Base-by-base conservation (phyloP, 2,113 vertebrate species). In the Aegypius monachus region DNA sequence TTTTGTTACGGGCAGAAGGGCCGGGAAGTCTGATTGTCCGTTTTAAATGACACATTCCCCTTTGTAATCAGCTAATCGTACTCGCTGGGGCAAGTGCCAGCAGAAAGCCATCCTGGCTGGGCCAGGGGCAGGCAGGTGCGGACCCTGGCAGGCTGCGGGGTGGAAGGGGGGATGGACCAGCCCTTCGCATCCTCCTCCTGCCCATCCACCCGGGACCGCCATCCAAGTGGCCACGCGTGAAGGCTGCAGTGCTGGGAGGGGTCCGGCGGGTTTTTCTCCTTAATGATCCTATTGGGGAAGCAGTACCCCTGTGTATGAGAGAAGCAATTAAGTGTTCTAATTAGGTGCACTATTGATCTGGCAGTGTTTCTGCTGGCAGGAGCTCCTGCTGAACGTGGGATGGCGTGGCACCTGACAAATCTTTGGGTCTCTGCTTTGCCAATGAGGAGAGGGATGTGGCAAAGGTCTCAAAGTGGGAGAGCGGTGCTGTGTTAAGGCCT, bases 161-260 rank as follows among this genome's bases (percentile, higher is more conserved):
- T 0, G 0, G 21, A 10, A 25, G 61, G 5, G 15, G 80, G 74
- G 8, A 11, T 9, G 77, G 45, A 26, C 5, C 42, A 47, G 50
- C 68, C 43, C 43, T 13, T 31, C 0, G 0, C 48, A 48, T 40
- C 74, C 36, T 61, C 56, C 45, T 36, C n/a, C 6, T 2, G 25
- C 10, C 13, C 34, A 2, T 10, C 62, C 23, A 0, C 3, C 2
- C 0, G 0, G 10, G 36, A 38, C 45, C 11, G 0, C 11, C 21
- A 4, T 53, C n/a, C 22, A 3, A 43, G 18, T 34, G 80, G 42
- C 47, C 48, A 7, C 5, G 2, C 5, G 0, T 1, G 40, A 42
- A 19, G 50, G 45, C 45, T 48, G 50, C n/a, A 10, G 45, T 23
- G 55, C 66, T 14, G 81, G 63, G 61, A 26, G 13, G 32, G 36